Evolutionary conservation across 2,888 invertebrate species (phyloP), one percentile per base, ranked within the genome.

Genomic region (Drosophila nigricruria): DNA sequence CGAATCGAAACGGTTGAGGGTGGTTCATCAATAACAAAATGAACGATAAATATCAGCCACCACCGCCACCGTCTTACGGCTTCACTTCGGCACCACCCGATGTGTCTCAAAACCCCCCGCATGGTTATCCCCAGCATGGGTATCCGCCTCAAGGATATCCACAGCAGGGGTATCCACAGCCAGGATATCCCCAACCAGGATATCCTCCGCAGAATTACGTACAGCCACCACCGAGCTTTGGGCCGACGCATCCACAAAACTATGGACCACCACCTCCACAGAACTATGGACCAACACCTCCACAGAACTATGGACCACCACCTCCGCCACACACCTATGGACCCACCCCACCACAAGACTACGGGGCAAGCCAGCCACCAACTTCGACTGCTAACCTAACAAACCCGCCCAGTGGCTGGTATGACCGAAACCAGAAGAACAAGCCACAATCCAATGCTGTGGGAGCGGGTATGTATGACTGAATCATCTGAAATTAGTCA

Each of bases 361-460:
- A 73, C 52, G 43, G 50, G 2, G 45, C 79, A 6, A 12, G 45
- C 25, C 64, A 30, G 3, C 32, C 82, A 16, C 38, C 50, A 1
- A 36, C 38, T 3, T 23, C 40, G 38, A 18, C 25, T 36, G 25
- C 25, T 23, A 30, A 34, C 3, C 4, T 63, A 25, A 30, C 63
- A 9, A 52, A 64, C 10, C 67, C 70, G 10, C 43, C 70, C 1
- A 23, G 1, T 0, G 74, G 81, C 9, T 86, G 90, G 62, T 76
- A n/a, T 6, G 61, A 27, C 5, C 61, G 61, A 36, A 75, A 58
- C 38, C 63, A 63, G 10, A 76, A 4, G 23, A 86, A 84, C 65
- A 90, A 74, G 16, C 85, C 85, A 0, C 89, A 85, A 30, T 56
- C 61, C 3, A 90, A 87, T 25, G 72, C 81, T 0, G 57, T 63